Evolutionary conservation across 2,113 vertebrate genomes (phyloP).

Genomic region (Ellobius talpinus): DNA sequence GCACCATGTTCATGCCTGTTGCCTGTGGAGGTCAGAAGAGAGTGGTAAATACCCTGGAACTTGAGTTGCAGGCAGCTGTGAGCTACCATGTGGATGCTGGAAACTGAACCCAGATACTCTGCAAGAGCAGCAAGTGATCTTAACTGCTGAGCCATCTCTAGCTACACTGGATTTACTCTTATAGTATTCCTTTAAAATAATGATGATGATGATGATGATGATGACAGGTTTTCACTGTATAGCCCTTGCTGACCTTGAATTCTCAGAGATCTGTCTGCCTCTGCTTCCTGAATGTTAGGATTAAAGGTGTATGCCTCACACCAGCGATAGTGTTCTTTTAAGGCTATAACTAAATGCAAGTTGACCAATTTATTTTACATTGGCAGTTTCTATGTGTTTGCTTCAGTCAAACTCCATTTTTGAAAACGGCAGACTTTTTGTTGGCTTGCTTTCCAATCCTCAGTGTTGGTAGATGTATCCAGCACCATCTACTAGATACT

Average conservation of each 20-base stretch:
- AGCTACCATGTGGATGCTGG: not conserved
- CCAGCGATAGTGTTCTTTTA: not conserved
- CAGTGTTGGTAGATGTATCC: conserved; percentile 15
- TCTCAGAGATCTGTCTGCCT: not conserved
- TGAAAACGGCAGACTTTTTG: not conserved
- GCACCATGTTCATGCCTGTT: not conserved
- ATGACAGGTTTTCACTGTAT: not conserved
- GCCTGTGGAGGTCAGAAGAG: not conserved
- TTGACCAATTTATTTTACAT: not conserved
- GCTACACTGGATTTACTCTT: not conserved
- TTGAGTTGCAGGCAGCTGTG: not conserved
- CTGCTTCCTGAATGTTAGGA: not conserved
- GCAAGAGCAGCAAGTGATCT: not conserved
- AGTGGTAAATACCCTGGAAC: not conserved
- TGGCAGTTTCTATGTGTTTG: not conserved
- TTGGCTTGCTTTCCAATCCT: not conserved
- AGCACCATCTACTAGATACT: not conserved
- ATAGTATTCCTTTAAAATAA: not conserved
- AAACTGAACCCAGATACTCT: not conserved
- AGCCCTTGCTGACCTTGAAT: not conserved
- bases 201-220: too few relatives aligned
- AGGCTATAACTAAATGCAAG: not conserved
- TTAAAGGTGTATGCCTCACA: not conserved
- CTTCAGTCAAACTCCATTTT: not conserved
- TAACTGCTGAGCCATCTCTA: not conserved